Evolutionary conservation across 2,888 invertebrate species (phyloP).

Genomic region (Diplazon laetatorius): DNA sequence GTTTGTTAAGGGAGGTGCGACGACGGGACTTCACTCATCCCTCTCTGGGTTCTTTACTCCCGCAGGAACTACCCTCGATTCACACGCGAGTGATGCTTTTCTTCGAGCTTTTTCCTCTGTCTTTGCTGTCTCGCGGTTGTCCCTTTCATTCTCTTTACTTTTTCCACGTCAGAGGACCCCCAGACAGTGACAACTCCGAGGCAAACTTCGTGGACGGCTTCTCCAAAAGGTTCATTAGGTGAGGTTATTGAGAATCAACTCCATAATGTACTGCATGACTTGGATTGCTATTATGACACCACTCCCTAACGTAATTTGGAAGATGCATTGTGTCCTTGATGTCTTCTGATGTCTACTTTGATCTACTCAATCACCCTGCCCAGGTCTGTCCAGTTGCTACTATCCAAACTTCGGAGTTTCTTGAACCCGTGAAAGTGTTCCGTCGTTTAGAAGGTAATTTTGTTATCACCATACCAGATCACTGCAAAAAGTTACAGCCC

Average conservation of each 20-base stretch:
- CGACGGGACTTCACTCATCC: slow-evolving; percentile 44
- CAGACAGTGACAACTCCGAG: slow-evolving; percentile 8
- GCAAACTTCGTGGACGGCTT: slow-evolving; percentile 2
- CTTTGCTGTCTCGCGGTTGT: neutral
- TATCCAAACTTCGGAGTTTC: neutral
- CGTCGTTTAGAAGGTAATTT: slow-evolving; percentile 1
- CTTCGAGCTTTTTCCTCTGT: slow-evolving; percentile 8
- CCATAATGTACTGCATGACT: neutral
- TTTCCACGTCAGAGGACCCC: slow-evolving; percentile 18
- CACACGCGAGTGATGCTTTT: slow-evolving; percentile 19
- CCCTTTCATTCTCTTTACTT: slow-evolving; percentile 16
- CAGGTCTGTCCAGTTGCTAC: neutral
- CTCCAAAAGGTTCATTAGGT: too few relatives aligned
- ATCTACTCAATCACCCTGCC: neutral
- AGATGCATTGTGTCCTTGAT: neutral
- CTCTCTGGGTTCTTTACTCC: slow-evolving; percentile 66
- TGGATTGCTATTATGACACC: neutral
- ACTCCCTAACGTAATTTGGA: neutral
- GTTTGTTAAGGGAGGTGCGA: slow-evolving; percentile 73
- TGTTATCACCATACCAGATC: slow-evolving; percentile 26
- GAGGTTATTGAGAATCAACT: neutral
- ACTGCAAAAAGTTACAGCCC: slow-evolving; percentile 29
- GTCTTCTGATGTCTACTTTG: neutral
- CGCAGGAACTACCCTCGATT: slow-evolving; percentile 66
- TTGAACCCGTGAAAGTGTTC: slow-evolving; percentile 26